Percentiles rank a stretch among this genome's conserved stretches.
phyloP scores from a whole-genome alignment of 2,888 invertebrate genomes.

The Morpho helenor region DNA sequence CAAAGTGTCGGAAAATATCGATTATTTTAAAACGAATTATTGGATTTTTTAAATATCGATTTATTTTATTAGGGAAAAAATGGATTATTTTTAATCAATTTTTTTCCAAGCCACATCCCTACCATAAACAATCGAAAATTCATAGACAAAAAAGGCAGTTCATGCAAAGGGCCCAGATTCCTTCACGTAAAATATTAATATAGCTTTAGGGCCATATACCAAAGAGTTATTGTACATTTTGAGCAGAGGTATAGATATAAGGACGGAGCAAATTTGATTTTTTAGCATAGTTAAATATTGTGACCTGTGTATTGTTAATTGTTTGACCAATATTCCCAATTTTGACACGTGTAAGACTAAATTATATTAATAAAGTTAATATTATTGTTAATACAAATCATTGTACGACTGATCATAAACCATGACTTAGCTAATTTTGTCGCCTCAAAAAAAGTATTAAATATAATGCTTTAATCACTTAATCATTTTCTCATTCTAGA shows the following conservation, averaged over 20 bases:
- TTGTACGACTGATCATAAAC: conserved; percentile 28
- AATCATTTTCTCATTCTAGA: conserved; percentile 51
- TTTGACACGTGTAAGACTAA: conserved; percentile 40
- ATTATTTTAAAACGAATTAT: no score
- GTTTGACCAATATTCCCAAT: conserved; percentile 59
- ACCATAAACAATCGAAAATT: conserved; percentile 14
- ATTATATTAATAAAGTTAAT: conserved; percentile 34
- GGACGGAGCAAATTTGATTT: conserved; percentile 66
- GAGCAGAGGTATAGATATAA: conserved; percentile 57
- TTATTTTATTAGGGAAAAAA: no score
- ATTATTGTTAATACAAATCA: conserved; percentile 15
- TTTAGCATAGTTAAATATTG: conserved; percentile 60
- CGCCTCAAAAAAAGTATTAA: conserved; percentile 40
- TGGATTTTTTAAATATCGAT: no score
- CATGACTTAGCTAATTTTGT: conserved; percentile 25
- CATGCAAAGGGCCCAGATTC: conserved; percentile 56
- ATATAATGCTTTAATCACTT: conserved; percentile 53
- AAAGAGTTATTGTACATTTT: conserved; percentile 76
- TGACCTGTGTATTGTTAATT: conserved; percentile 60
- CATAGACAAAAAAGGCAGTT: conserved; percentile 23
- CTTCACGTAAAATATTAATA: conserved; percentile 58
- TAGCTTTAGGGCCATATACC: conserved; percentile 76
- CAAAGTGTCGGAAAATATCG: no score
- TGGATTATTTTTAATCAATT: no score
- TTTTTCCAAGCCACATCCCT: no score